Percentiles rank a stretch among this genome's conserved stretches.
These are phyloP conservation scores for Menidia menidia DNA, from an alignment of 2,797 vertebrate species.

Conservation along the genomic window DNA sequence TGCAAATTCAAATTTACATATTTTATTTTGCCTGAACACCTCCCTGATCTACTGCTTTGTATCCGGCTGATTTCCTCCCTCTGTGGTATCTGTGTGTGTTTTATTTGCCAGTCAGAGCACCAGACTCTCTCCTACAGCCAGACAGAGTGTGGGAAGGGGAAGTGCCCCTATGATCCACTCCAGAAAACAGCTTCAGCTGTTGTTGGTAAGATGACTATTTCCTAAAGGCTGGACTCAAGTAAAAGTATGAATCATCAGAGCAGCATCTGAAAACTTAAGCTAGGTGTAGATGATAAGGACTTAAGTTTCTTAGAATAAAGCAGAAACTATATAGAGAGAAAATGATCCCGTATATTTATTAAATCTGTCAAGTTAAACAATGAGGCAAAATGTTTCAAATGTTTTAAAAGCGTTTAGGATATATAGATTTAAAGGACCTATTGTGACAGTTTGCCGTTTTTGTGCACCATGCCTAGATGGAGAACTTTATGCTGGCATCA, in stretches of 20 bases:
- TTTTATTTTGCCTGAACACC: background rate
- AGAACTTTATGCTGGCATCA: conserved; percentile 85
- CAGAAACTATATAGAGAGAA: background rate
- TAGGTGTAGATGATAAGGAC: background rate
- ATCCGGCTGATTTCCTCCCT: conserved; percentile 9
- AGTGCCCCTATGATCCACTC: conserved; percentile 85
- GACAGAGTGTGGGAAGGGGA: conserved; percentile 87
- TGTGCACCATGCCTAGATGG: conserved; percentile 70
- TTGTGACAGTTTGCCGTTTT: background rate
- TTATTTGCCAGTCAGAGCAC: conserved; percentile 74
- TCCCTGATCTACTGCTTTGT: background rate
- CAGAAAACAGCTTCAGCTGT: conserved; percentile 83
- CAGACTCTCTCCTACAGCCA: conserved; percentile 78
- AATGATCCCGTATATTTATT: background rate
- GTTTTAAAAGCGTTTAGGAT: background rate
- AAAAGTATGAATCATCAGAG: background rate
- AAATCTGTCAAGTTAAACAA: conserved; percentile 11
- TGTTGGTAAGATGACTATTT: conserved; percentile 70
- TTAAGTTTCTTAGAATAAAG: conserved; percentile 3
- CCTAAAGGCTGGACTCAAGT: conserved; percentile 3
- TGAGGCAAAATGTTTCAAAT: too few species aligned
- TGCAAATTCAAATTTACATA: background rate
- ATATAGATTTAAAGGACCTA: background rate
- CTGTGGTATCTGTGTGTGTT: conserved; percentile 36
- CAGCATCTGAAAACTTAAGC: too few species aligned